Base-by-base conservation (phyloP, 1,140 invertebrate species). In the Sycophaga agraensis region DNA sequence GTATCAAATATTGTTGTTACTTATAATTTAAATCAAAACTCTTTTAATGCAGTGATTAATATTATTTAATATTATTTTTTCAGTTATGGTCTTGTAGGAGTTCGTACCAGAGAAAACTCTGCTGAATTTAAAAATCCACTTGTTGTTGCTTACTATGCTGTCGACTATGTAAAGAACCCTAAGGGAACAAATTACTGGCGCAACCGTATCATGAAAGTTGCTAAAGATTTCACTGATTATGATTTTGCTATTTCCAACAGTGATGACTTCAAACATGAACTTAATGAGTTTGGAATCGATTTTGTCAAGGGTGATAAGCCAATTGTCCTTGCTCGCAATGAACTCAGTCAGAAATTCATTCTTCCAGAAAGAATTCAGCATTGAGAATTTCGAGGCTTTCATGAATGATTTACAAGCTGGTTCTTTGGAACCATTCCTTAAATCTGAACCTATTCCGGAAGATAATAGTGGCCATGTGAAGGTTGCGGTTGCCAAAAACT, bases 101-200 rank as follows among this genome's bases (percentile, higher is more conserved):
- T 96, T 64, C 88, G 96, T 63, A 93, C 89, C 26, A 86, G 89
- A 68, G 91, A 94, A 59, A 95, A 95, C 72, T 78, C 84, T 2
- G 85, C 84, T 12, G 92, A 98, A 64, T 99, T 99, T 83, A 87
- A 87, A 69, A 89, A 88, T 71, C 97, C 97, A 3, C 73, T 97
- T 49, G 85, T 99, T 35, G 88, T 96, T 61, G 96, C 92, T 22
- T 99, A 96, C 78, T 99, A 91, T 78, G 86, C 84, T 75, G 95
- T 99, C 7, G 97, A 99, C 81, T 99, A 99, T 73, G 86, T 90
- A 0, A 98, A 98, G 81, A 98, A 99, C 79, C 84, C 90, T 9
- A 99, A 99, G 79, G 92, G 95, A 39, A 99, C 97, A n/a, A 99
- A 99, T 81, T 99, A 99, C 83, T 99, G 97, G 96, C 89, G 97